Base-by-base conservation (phyloP, 2,888 invertebrate genomes). In the Tachina lurida region DNA sequence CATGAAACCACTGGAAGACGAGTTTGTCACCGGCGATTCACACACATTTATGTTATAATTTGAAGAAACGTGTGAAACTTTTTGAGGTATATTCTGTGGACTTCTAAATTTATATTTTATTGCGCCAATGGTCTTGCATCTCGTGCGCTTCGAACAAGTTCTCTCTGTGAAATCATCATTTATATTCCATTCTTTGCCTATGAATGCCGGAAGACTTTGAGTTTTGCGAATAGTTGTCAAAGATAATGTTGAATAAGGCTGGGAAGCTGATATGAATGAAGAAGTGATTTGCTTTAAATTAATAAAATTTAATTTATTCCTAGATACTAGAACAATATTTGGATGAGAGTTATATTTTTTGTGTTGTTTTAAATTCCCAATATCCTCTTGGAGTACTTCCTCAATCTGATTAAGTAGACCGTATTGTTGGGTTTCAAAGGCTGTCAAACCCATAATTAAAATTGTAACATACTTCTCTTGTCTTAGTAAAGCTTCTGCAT, bases 341-440 rank as follows among this genome's bases (percentile, higher is more conserved):
- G 94, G 94, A 89, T 94, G 94, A 47, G 95, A 93, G 87, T 93
- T 92, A 78, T 94, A 94, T 77, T 93, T 91, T 88, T 93, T 94
- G 75, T 93, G 93, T 78, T 92, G 93, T 10, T 31, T 63, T 17
- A 17, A 17, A 12, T 78, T 56, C 12, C 45, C 56, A 31, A 31
- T 62, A 58, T 62, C 17, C 0, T 19, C 56, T n/a, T 63, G 81
- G 56, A 95, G 93, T 85, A 93, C 92, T 3, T 94, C 94, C 90
- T 95, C 94, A 74, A 95, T 94, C 91, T 95, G 95, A 12, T 94
- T 94, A 49, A 95, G 92, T 63, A 95, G 90, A 80, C 94, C 94
- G 39, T 94, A 94, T 88, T 95, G 95, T 90, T 95, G 95, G 70
- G 94, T 92, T 91, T 95, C 95, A 1, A 95, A 94, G 31, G 95